Conservation (phyloP, 2,113 vertebrate genomes). For the Misgurnus mizolepis region DNA sequence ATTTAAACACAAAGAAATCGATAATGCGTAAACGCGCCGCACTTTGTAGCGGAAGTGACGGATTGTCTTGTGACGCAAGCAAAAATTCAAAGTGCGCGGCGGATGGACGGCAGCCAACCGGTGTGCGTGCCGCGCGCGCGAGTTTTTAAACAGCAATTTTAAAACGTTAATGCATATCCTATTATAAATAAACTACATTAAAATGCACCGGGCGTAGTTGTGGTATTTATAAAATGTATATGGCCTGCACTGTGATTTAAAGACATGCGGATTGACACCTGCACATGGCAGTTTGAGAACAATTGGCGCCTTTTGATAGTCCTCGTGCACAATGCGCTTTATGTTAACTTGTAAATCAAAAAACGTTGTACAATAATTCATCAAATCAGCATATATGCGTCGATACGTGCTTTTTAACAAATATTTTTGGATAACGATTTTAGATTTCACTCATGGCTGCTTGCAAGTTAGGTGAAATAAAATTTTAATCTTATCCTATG, state of each 20-base stretch:
- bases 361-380: too few relatives aligned
- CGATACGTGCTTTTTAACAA: too few relatives aligned
- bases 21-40: constrained; percentile 13
- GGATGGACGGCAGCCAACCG: constrained; percentile 60
- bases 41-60: constrained; percentile 51
- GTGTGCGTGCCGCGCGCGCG: constrained; percentile 52
- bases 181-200: not conserved
- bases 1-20: not conserved
- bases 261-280: not conserved
- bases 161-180: not conserved
- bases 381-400: too few relatives aligned
- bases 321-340: not conserved
- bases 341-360: too few relatives aligned
- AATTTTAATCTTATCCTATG: too few relatives aligned
- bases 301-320: not conserved
- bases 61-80: constrained; percentile 62
- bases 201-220: too few relatives aligned
- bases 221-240: too few relatives aligned
- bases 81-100: constrained; percentile 49
- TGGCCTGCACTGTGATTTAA: too few relatives aligned
- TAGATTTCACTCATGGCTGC: too few relatives aligned
- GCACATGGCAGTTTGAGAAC: not conserved
- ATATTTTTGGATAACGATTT: too few relatives aligned
- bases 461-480: too few relatives aligned
- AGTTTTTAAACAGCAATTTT: not conserved